phyloP scores from a whole-genome alignment of 2,113 vertebrate genomes.

The Gopherus flavomarginatus region DNA sequence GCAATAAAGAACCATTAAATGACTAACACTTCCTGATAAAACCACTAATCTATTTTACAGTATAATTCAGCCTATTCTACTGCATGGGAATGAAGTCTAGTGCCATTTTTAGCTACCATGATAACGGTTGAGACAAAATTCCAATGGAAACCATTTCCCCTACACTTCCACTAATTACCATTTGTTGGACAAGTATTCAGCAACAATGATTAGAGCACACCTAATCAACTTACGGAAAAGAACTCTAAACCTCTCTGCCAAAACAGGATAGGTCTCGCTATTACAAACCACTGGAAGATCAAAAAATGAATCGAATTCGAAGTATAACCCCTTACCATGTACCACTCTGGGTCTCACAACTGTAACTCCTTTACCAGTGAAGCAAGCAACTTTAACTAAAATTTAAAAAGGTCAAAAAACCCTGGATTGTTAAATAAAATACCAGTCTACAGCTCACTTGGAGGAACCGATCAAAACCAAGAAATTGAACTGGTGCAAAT shows the following conservation, averaged over 20 bases:
- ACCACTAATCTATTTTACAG: background rate
- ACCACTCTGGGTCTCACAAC: rapidly evolving
- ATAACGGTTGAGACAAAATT: background rate
- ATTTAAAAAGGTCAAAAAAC: background rate
- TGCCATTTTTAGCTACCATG: background rate
- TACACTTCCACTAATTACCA: background rate
- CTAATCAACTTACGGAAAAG: background rate
- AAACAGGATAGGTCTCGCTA: rapidly evolving
- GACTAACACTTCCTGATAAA: background rate
- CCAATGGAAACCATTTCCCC: background rate
- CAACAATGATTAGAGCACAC: background rate
- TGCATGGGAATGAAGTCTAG: background rate
- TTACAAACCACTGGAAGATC: background rate
- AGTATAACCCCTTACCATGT: rapidly evolving
- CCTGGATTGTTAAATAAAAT: background rate
- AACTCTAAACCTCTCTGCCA: background rate
- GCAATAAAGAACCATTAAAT: background rate
- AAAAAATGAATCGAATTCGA: background rate
- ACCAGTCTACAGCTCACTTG: background rate
- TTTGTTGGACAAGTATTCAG: background rate
- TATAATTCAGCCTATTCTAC: too few species aligned
- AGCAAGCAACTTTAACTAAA: background rate
- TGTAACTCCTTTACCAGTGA: background rate
- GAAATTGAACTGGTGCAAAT: background rate
- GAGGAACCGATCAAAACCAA: background rate